Percentiles rank a stretch among this genome's conserved stretches.
phyloP scores from a whole-genome alignment of 1,140 invertebrate genomes.

The Pseudoatta argentina region DNA sequence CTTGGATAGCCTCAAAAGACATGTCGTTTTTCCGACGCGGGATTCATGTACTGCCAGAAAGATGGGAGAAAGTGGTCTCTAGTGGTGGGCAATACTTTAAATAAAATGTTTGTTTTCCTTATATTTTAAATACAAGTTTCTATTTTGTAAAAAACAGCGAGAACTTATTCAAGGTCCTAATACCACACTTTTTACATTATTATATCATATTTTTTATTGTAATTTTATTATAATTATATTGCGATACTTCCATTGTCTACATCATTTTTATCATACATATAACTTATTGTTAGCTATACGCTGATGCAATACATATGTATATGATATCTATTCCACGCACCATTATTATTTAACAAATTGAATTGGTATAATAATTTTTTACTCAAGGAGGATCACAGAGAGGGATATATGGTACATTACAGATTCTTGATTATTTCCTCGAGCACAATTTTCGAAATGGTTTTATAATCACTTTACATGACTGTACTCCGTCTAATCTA shows the following conservation, averaged over 20 bases:
- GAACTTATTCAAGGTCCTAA: too few relatives aligned
- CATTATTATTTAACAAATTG: conserved; percentile 37
- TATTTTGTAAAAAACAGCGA: too few relatives aligned
- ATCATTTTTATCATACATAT: conserved; percentile 8
- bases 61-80: too few relatives aligned
- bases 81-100: too few relatives aligned
- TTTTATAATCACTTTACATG: not conserved
- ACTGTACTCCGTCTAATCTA: conserved; percentile 2
- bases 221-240: not conserved
- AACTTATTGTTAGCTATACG: conserved; percentile 21
- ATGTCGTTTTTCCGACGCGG: too few relatives aligned
- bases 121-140: too few relatives aligned
- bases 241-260: conserved; percentile 3
- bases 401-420: conserved; percentile 6
- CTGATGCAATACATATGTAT: conserved; percentile 27
- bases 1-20: too few relatives aligned
- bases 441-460: conserved; percentile 6
- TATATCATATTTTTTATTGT: conserved; percentile 15
- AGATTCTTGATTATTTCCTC: conserved; percentile 27
- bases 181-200: conserved; percentile 44
- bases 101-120: too few relatives aligned
- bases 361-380: conserved; percentile 22
- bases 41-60: too few relatives aligned
- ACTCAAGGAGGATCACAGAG: conserved; percentile 29
- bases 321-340: conserved; percentile 18